Evolutionary conservation across 2,888 invertebrate genomes (phyloP).

Genomic region (Alsophila aescularia): DNA sequence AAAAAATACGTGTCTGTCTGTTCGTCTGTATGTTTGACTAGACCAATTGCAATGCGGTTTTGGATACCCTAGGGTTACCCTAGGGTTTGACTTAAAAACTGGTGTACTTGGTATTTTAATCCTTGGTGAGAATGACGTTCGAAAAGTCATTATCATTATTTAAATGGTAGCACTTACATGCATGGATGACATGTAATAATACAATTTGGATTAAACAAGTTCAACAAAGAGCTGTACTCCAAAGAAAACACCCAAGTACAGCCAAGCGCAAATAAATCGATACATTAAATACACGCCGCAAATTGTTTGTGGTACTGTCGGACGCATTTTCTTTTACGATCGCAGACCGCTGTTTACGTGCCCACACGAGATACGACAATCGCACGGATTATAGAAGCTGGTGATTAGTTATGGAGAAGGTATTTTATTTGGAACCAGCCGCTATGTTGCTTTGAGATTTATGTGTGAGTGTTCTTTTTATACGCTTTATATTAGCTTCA

Average conservation of each 20-base stretch:
- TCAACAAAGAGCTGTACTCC: neutral
- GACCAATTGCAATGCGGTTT: too few species aligned
- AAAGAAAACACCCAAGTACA: slow-evolving; percentile 21
- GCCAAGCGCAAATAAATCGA: slow-evolving; percentile 54
- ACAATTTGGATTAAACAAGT: neutral
- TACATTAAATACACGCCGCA: slow-evolving; percentile 63
- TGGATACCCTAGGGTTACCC: too few species aligned
- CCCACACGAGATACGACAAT: slow-evolving; percentile 74
- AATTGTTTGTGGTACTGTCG: slow-evolving; percentile 67
- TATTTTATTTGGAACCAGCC: slow-evolving; percentile 20
- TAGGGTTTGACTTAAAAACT: too few species aligned
- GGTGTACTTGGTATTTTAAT: too few species aligned
- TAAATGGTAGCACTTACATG: too few species aligned
- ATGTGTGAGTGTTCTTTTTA: too few species aligned
- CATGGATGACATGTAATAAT: too few species aligned
- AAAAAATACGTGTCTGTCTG: too few species aligned
- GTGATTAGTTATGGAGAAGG: slow-evolving; percentile 49
- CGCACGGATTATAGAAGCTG: slow-evolving; percentile 45
- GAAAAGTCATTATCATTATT: too few species aligned
- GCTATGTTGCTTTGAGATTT: neutral
- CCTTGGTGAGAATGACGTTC: too few species aligned
- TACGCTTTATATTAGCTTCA: too few species aligned
- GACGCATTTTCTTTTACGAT: slow-evolving; percentile 82
- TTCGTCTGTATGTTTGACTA: too few species aligned
- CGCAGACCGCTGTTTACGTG: slow-evolving; percentile 76